Evolutionary conservation across 1,140 invertebrate species (phyloP), one percentile per base, ranked within the genome.

Genomic region (Galleria mellonella): DNA sequence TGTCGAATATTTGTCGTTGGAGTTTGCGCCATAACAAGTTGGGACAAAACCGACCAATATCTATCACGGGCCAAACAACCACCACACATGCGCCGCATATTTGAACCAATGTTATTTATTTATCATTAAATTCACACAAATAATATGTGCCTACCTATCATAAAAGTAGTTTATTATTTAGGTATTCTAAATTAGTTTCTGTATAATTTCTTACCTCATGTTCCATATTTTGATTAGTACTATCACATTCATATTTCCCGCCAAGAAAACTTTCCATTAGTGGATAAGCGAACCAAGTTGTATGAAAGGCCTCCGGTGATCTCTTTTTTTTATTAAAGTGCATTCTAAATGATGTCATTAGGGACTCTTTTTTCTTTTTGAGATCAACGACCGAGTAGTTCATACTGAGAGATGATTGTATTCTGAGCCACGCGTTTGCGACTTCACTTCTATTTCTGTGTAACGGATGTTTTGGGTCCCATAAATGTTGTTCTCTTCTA

Each of bases 361-460:
- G 54, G 1, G 74, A 82, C 50, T 82, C 77, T 31, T 78, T 82
- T 59, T 82, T 82, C 56, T 62, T 76, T 51, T 82, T 82, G 15
- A 82, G 47, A 47, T 78, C 74, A 43, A 37, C 49, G 12, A 82
- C 48, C 15, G 68, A 59, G 43, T 55, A 76, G 51, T 71, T 62
- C 43, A 82, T 66, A 33, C 68, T 63, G 31, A 82, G 53, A 47
- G 51, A 64, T 27, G 59, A 42, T 55, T 72, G 68, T 49, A 82
- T 76, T 54, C 74, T 61, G 38, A 55, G 40, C 71, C 71, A 61
- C 31, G 66, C 62, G 15, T 56, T 41, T 10, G 47, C 11, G 47
- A 65, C 51, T 47, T 67, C 55, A 11, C 36, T 55, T 61, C 60
- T 64, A 51, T 62, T 67, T 47, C 48, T 52, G 23, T 69, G 55